Evolutionary conservation across 2,797 vertebrate genomes (phyloP), one percentile per base, ranked within the genome.

Genomic region (Labeo calbasu): DNA sequence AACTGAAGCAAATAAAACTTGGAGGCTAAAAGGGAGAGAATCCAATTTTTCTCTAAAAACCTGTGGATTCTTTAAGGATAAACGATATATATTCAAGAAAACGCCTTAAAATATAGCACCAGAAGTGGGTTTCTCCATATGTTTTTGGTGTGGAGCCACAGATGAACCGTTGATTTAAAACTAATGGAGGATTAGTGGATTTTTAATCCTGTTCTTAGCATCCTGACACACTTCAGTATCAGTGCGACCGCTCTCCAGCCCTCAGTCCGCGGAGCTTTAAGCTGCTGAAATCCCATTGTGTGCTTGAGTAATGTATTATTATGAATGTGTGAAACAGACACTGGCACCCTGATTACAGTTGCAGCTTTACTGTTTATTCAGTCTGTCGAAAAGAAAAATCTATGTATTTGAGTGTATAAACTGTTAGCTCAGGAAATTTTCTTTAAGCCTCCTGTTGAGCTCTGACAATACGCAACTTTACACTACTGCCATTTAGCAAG

Each of bases 161-260:
- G 73, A 82, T 68, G 32, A 69, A 51, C 25, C 71, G 57, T 73
- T 86, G 82, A 84, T 86, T 71, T 79, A 82, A 82, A 51, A 51
- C 76, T 84, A 78, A 84, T 84, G 77, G n/a, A 70, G 79, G 84
- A 85, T 87, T 88, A 86, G 80, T 72, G 25, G 63, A 72, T 71
- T 50, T 66, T 80, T 77, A 85, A 84, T 86, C 79, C 75, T 66
- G 25, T 46, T 40, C 9, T 87, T 66, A 85, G 25, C 55, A 76
- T 63, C 70, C 57, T 50, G 83, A 61, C 75, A 81, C 75, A 76
- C 76, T 79, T 68, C 1, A 71, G 36, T 21, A 51, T 59, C 79
- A 76, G 50, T 51, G 21, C 15, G 11, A 43, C 50, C 28, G 50
- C 8, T 68, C 73, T 61, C 43, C 43, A 40, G 43, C 32, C 61